Evolutionary conservation across 2,797 vertebrate genomes (phyloP).

Genomic region (Semotilus atromaculatus): DNA sequence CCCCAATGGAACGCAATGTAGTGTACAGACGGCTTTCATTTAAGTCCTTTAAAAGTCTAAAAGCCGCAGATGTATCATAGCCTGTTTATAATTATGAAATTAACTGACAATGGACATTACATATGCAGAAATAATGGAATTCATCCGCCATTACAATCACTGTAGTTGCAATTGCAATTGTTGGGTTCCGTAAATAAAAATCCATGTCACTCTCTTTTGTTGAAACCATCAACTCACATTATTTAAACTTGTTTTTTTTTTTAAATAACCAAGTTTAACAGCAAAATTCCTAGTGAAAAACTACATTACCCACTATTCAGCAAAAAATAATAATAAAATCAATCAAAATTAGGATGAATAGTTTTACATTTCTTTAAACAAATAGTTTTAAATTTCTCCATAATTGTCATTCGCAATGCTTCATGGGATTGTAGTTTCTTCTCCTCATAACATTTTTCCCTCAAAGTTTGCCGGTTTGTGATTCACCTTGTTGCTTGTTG

Average conservation of each 20-base stretch:
- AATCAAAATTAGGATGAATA: too few species aligned
- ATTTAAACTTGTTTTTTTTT: neutral
- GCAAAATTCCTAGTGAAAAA: neutral
- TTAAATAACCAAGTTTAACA: neutral
- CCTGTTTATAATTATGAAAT: slow-evolving; percentile 73
- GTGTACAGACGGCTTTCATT: slow-evolving; percentile 59
- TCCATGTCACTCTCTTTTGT: neutral
- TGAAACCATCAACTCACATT: neutral
- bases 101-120: slow-evolving; percentile 69
- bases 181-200: neutral
- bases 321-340: neutral
- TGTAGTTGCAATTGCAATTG: neutral
- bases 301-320: neutral
- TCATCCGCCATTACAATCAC: slow-evolving; percentile 69
- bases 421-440: neutral
- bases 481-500: neutral
- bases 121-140: slow-evolving; percentile 73
- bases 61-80: neutral
- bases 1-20: slow-evolving; percentile 38
- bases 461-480: neutral
- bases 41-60: slow-evolving; percentile 41
- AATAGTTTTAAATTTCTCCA: too few species aligned
- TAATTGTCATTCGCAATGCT: neutral
- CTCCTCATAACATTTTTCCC: neutral
- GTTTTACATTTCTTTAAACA: too few species aligned